Percentiles rank a stretch among this genome's conserved stretches.
Conservation (phyloP, 2,888 invertebrate genomes). For the Andrena bicolor region DNA sequence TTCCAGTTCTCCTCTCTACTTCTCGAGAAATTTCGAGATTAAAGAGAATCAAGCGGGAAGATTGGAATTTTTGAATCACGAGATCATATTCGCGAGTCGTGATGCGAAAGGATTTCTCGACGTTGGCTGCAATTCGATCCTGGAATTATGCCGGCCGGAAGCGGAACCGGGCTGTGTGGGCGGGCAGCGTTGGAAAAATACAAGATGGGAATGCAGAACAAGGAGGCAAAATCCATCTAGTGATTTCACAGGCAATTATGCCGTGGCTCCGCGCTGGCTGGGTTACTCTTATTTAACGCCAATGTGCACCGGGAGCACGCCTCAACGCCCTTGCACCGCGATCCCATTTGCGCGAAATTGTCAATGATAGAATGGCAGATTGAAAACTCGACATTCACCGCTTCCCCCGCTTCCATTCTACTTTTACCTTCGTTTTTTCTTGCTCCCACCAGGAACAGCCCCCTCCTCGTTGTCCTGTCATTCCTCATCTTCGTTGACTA, state of each 20-base stretch:
- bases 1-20: not conserved
- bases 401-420: slow-evolving; percentile 14
- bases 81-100: slow-evolving; percentile 32
- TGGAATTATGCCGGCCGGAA: slow-evolving; percentile 42
- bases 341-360: slow-evolving; percentile 84
- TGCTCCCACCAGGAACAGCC: slow-evolving; percentile 4
- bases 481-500: not conserved
- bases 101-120: slow-evolving; percentile 53
- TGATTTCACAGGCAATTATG: slow-evolving; percentile 84
- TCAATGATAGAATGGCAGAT: slow-evolving; percentile 84
- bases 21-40: slow-evolving; percentile 5
- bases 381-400: slow-evolving; percentile 81
- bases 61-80: slow-evolving; percentile 29
- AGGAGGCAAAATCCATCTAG: slow-evolving; percentile 81
- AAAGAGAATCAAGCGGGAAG: slow-evolving; percentile 21
- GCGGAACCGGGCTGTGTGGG: not conserved
- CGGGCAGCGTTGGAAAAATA: slow-evolving; percentile 35
- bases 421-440: slow-evolving; percentile 36
- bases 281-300: slow-evolving; percentile 89
- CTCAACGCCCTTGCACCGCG: slow-evolving; percentile 86
- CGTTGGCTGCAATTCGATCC: slow-evolving; percentile 45
- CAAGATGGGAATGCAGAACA: slow-evolving; percentile 73
- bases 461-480: not conserved
- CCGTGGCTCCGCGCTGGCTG: slow-evolving; percentile 69
- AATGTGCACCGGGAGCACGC: slow-evolving; percentile 89